phyloP scores from a whole-genome alignment of 2,113 vertebrate genomes.

The Hyaena hyaena region DNA sequence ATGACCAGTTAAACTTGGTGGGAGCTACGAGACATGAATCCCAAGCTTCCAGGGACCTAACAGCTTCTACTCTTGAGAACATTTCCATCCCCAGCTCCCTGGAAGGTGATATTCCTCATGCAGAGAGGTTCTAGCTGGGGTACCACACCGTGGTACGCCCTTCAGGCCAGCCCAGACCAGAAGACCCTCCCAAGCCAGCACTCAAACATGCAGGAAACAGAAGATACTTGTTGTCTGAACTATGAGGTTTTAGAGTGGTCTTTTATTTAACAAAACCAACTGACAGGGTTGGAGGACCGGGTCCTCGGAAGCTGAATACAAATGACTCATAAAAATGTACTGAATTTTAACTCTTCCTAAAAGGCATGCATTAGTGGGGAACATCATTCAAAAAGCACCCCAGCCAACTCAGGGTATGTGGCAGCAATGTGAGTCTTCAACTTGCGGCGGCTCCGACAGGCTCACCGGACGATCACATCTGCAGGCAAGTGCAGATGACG shows the following conservation, averaged over 20 bases:
- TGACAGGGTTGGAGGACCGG: neutral
- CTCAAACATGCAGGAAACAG: neutral
- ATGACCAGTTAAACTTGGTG: fast-evolving
- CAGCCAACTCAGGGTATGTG: neutral
- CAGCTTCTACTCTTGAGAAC: neutral
- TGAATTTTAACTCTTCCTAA: neutral
- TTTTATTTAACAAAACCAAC: neutral
- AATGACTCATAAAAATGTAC: neutral
- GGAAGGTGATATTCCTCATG: neutral
- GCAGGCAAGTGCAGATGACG: neutral
- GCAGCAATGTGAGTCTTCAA: neutral
- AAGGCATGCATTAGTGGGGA: neutral
- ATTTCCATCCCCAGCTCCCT: neutral
- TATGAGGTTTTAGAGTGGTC: neutral
- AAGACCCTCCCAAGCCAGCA: neutral
- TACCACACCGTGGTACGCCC: no score
- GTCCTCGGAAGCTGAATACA: neutral
- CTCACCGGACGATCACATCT: neutral
- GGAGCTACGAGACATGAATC: neutral
- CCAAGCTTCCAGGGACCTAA: no score
- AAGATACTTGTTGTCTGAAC: neutral
- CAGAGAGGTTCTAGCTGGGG: neutral
- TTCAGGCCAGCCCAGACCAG: no score
- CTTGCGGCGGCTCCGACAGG: neutral
- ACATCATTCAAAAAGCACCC: neutral